Conservation (phyloP, 2,888 invertebrate species). For the Oligia latruncula region DNA sequence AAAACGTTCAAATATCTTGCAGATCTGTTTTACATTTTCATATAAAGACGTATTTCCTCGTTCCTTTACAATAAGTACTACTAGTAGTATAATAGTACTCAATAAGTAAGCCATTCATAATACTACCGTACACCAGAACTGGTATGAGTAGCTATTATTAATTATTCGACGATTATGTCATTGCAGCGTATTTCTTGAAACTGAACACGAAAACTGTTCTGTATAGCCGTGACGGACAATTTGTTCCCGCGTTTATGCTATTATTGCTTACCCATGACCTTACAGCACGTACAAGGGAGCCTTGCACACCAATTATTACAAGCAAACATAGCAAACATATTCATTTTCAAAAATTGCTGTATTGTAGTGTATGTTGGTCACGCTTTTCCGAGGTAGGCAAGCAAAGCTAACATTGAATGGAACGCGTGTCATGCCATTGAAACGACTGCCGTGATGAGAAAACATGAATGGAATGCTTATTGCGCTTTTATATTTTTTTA, state of each 20-base stretch:
- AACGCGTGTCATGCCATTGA: constrained; percentile 44
- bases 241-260: constrained; percentile 77
- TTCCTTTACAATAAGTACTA: constrained; percentile 44
- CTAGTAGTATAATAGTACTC: constrained; percentile 26
- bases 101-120: constrained; percentile 53
- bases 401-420: constrained; percentile 4
- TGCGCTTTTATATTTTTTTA: not conserved
- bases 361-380: constrained; percentile 40
- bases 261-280: constrained; percentile 81
- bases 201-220: constrained; percentile 63
- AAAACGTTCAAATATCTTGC: constrained; percentile 15
- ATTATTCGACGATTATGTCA: constrained; percentile 75
- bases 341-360: constrained; percentile 68
- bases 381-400: constrained; percentile 44
- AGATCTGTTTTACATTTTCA: no score
- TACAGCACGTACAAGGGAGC: constrained; percentile 66
- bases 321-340: constrained; percentile 65
- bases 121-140: constrained; percentile 41
- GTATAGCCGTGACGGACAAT: constrained; percentile 74
- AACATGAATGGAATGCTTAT: not conserved
- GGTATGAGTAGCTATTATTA: constrained; percentile 69
- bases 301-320: constrained; percentile 77
- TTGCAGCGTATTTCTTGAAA: constrained; percentile 67
- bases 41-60: constrained; percentile 52
- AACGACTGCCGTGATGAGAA: constrained; percentile 34